These are phyloP conservation scores for Icerya purchasi DNA, from an alignment of 2,888 invertebrate genomes.

Conservation along the genomic window DNA sequence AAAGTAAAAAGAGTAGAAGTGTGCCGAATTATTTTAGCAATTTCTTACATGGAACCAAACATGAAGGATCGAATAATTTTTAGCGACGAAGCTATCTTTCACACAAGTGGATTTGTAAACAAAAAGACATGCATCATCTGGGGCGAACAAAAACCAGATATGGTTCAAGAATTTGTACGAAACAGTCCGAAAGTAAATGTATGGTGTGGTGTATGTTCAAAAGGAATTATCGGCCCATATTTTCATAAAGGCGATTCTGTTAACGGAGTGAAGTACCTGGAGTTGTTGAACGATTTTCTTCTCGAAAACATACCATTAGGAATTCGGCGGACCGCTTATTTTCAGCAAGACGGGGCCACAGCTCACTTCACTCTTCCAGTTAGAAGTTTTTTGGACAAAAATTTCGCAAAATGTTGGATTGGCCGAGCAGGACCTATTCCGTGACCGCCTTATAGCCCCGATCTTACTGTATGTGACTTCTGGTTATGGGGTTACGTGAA, in stretches of 20 bases:
- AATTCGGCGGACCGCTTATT: background rate
- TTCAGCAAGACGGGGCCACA: background rate
- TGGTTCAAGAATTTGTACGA: background rate
- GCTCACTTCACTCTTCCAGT: background rate
- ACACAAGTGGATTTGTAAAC: background rate
- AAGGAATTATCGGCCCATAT: background rate
- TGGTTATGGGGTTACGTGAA: background rate
- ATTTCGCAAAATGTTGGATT: background rate
- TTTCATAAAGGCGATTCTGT: background rate
- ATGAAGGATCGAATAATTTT: background rate
- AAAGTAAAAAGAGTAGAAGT: too few species aligned
- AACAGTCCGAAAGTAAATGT: background rate
- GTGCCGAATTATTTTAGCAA: background rate
- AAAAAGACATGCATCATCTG: too few species aligned
- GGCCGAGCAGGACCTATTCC: background rate
- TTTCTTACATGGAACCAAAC: background rate
- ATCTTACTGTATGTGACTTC: background rate
- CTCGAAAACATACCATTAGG: background rate
- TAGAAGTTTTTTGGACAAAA: background rate
- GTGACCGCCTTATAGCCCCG: background rate
- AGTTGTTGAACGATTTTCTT: background rate
- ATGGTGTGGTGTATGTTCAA: background rate
- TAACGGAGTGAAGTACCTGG: background rate
- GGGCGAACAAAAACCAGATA: too few species aligned
- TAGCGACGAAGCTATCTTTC: background rate